These are phyloP conservation scores for Bucco capensis DNA, from an alignment of 2,113 vertebrate genomes.

Conservation along the genomic window DNA sequence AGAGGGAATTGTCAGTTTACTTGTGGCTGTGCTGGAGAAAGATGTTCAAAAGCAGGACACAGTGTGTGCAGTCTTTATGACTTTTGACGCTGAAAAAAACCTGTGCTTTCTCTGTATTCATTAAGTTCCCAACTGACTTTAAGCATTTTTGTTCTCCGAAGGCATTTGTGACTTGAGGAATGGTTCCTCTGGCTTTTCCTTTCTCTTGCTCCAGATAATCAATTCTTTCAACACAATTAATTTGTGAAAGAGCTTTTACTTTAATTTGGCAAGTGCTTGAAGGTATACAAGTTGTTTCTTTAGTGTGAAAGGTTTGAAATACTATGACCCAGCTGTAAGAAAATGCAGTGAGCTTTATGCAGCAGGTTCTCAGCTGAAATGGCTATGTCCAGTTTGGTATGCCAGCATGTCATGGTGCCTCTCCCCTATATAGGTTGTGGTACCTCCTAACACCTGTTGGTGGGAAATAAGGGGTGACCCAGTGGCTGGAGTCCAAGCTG, in stretches of 20 bases:
- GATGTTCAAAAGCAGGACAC: not conserved
- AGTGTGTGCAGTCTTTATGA: not conserved
- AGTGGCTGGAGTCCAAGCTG: not conserved
- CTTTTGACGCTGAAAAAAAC: not conserved
- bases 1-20: not conserved
- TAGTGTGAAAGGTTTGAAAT: not conserved
- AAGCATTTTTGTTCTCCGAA: not conserved
- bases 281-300: not conserved
- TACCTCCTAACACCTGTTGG: fast-evolving
- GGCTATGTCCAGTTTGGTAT: fast-evolving
- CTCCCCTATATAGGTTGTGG: fast-evolving
- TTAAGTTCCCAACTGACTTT: not conserved
- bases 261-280: slow-evolving; percentile 1
- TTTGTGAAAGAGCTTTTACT: slow-evolving; percentile 6
- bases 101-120: not conserved
- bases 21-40: not conserved
- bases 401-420: not conserved
- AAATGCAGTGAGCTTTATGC: not conserved
- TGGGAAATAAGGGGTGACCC: not conserved
- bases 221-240: not conserved
- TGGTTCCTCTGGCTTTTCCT: not conserved
- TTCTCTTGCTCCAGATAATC: not conserved
- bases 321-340: not conserved
- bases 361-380: not conserved
- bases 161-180: not conserved